Base-by-base conservation (phyloP, 1,140 invertebrate genomes). In the Stegodyphus mimosarum region DNA sequence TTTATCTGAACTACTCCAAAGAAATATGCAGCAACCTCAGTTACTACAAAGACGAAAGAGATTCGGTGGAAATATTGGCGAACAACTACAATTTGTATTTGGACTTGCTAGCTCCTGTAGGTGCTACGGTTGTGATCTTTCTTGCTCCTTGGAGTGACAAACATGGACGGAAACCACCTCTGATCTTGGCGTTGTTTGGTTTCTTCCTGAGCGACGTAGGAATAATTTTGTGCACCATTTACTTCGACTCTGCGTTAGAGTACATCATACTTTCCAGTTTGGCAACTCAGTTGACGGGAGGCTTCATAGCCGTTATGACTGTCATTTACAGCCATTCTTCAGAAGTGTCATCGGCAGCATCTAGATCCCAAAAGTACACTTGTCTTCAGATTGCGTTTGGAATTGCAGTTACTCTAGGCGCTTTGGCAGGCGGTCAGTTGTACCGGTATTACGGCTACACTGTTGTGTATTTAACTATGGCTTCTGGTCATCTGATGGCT, bases 121-220 rank as follows among this genome's bases (percentile, higher is more conserved):
- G 91, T 7, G 90, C 91, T 6, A 85, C 91, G 52, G 88, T 89
- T 18, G 88, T 90, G 5, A 88, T 88, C 50, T 90, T 90, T 84
- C 66, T 91, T 7, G 90, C 87, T 95, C 77, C 85, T 0, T 95
- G 88, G 95, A 90, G 90, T 72, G 95, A 51, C 93, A 95, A 1
- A 95, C 94, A 94, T 93, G 93, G 93, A 33, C 92, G 92, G 81
- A 97, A 97, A 89, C 94, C 95, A 9, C 96, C 95, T 88, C 95
- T 97, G 91, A 90, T 96, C 0, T 89, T 96, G 49, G 95, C 95
- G 0, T 94, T 96, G 80, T 90, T 95, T 69, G 95, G 96, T 0
- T 95, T 95, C 88, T 93, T 96, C 86, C 88, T 96, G 11, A 94
- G 94, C 55, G 78, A 81, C 49, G 7, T 87, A 10, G 79, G 77